A percentile compares a stretch with the other conserved stretches of the same genome.
These are phyloP conservation scores for Lerema accius DNA, from an alignment of 1,140 invertebrate species.

Conservation along the genomic window DNA sequence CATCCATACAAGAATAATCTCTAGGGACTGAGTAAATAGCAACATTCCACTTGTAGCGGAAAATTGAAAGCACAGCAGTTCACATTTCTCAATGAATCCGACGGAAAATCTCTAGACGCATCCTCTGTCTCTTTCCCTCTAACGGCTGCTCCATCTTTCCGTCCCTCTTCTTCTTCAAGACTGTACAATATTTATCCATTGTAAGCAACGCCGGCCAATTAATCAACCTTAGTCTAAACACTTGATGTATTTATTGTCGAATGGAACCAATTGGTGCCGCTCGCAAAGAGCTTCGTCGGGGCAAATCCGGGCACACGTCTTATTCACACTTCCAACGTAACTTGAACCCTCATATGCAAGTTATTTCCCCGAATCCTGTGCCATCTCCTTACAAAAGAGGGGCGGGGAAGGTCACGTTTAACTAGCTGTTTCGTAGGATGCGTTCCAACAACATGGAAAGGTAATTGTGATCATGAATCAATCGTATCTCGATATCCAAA, in stretches of 20 bases:
- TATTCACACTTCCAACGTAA: slow-evolving; percentile 34
- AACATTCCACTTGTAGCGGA: slow-evolving; percentile 18
- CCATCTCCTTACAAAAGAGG: not conserved
- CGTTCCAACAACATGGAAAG: slow-evolving; percentile 55
- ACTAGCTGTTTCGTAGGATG: slow-evolving; percentile 12
- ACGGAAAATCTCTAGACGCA: slow-evolving; percentile 13
- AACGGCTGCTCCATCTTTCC: not conserved
- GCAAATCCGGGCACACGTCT: slow-evolving; percentile 46
- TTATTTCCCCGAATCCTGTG: not conserved
- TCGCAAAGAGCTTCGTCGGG: slow-evolving; percentile 43
- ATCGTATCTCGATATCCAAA: slow-evolving; percentile 63
- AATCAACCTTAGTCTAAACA: slow-evolving; percentile 48
- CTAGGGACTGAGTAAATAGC: slow-evolving; percentile 3
- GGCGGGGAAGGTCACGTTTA: slow-evolving; percentile 15
- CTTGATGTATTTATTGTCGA: slow-evolving; percentile 54
- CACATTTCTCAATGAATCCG: slow-evolving; percentile 30
- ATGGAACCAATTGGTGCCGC: slow-evolving; percentile 52
- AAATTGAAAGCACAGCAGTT: slow-evolving; percentile 32
- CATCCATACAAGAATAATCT: slow-evolving; percentile 4
- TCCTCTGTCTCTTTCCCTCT: not conserved
- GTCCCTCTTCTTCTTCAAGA: slow-evolving; percentile 21
- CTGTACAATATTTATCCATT: slow-evolving; percentile 32
- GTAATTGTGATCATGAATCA: slow-evolving; percentile 78
- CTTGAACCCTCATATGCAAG: slow-evolving; percentile 20
- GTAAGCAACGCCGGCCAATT: slow-evolving; percentile 32